phyloP scores from a whole-genome alignment of 2,113 vertebrate species.

The Tricholaema leucomelas region DNA sequence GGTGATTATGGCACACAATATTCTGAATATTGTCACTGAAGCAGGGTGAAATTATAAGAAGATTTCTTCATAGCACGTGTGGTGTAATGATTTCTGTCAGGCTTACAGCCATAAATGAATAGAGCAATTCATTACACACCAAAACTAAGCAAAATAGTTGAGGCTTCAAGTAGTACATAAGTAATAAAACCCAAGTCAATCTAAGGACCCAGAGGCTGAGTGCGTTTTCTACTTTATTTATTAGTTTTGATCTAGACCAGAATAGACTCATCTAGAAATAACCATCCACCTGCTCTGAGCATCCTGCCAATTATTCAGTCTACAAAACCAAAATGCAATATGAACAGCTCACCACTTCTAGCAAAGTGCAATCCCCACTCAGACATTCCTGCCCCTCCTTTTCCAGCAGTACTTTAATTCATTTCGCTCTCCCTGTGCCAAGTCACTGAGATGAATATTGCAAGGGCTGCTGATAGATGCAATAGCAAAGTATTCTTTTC shows the following conservation, averaged over 20 bases:
- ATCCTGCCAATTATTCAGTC: slow-evolving; percentile 44
- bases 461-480: slow-evolving; percentile 20
- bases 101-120: slow-evolving; percentile 24
- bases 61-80: neutral
- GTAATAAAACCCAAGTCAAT: slow-evolving; percentile 17
- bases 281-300: slow-evolving; percentile 39
- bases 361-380: slow-evolving; percentile 11
- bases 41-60: neutral
- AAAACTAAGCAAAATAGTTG: neutral
- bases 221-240: slow-evolving; percentile 32
- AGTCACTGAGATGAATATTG: slow-evolving; percentile 16
- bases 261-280: slow-evolving; percentile 40
- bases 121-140: neutral
- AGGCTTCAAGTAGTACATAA: neutral
- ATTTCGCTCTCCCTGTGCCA: neutral
- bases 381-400: neutral
- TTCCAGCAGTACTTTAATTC: slow-evolving; percentile 13
- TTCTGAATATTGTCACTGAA: neutral
- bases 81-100: slow-evolving; percentile 11
- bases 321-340: slow-evolving; percentile 22
- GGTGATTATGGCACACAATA: neutral
- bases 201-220: neutral
- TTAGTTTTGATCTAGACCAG: slow-evolving; percentile 26
- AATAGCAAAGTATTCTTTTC: slow-evolving; percentile 4
- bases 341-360: slow-evolving; percentile 8